phyloP scores from a whole-genome alignment of 2,113 vertebrate species.

The Osmerus eperlanus region DNA sequence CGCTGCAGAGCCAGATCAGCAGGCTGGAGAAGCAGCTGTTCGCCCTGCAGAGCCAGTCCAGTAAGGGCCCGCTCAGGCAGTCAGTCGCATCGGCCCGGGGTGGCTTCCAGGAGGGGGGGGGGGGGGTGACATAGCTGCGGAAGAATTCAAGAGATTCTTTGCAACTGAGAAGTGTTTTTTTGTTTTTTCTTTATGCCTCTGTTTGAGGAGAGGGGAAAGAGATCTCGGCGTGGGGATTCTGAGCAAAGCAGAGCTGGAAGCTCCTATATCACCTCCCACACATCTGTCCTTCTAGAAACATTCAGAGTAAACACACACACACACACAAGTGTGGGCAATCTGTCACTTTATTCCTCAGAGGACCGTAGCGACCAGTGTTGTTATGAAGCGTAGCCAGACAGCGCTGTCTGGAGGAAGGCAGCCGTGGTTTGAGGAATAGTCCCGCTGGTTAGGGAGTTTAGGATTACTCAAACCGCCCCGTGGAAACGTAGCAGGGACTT shows the following conservation, averaged over 20 bases:
- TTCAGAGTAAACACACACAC: conserved; percentile 32
- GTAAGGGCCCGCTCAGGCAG: conserved; percentile 63
- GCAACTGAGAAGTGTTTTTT: too few relatives aligned
- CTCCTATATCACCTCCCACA: conserved; percentile 69
- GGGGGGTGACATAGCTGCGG: background rate
- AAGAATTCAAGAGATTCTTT: too few relatives aligned
- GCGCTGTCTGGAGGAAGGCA: too few relatives aligned
- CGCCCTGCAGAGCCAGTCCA: conserved; percentile 79
- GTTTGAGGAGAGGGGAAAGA: conserved; percentile 10
- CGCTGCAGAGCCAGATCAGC: conserved; percentile 85
- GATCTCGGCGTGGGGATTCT: conserved; percentile 38
- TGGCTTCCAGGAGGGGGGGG: background rate
- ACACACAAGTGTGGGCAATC: conserved; percentile 9
- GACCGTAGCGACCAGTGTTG: too few relatives aligned
- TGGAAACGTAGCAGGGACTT: too few relatives aligned
- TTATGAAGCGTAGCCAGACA: too few relatives aligned
- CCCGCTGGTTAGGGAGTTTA: too few relatives aligned
- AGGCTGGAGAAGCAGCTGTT: conserved; percentile 88
- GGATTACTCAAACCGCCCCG: too few relatives aligned
- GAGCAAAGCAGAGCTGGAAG: conserved; percentile 34
- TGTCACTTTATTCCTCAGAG: background rate
- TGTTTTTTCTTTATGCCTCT: too few relatives aligned
- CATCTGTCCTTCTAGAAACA: conserved; percentile 59
- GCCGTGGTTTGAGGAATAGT: too few relatives aligned
- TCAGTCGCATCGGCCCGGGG: too few relatives aligned